phyloP scores from a whole-genome alignment of 2,797 vertebrate genomes.

The Protonibea diacanthus region DNA sequence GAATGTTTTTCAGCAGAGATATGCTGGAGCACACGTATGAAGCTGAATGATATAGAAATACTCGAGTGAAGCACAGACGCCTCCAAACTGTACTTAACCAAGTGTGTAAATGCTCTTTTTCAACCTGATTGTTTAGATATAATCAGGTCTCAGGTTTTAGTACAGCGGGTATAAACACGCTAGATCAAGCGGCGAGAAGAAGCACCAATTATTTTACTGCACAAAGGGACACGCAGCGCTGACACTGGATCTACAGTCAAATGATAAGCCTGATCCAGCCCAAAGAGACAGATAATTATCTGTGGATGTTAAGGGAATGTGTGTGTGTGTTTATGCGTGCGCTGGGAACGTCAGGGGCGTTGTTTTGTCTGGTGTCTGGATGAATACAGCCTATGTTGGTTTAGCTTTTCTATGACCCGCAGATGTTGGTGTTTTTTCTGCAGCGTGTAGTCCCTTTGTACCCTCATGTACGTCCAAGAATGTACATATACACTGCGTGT shows the following conservation, averaged over 20 bases:
- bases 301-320: slow-evolving; percentile 26
- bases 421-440: slow-evolving; percentile 49
- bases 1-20: background rate
- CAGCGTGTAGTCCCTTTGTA: slow-evolving; percentile 32
- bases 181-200: slow-evolving; percentile 13
- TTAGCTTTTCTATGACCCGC: slow-evolving; percentile 67
- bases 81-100: background rate
- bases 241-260: slow-evolving; percentile 18
- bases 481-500: slow-evolving; percentile 27
- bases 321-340: slow-evolving; percentile 15
- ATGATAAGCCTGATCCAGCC: slow-evolving; percentile 43
- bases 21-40: background rate
- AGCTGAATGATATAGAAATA: too few species aligned
- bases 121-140: background rate
- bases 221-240: slow-evolving; percentile 22
- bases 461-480: slow-evolving; percentile 5
- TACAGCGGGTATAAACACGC: background rate
- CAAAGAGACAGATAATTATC: slow-evolving; percentile 46
- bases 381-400: slow-evolving; percentile 47
- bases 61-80: background rate
- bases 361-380: slow-evolving; percentile 70
- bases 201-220: slow-evolving; percentile 17
- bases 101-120: background rate
- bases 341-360: slow-evolving; percentile 14
- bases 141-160: slow-evolving; percentile 6